Conservation (phyloP, 2,113 vertebrate genomes). For the Pseudolaguvia tuberculata region DNA sequence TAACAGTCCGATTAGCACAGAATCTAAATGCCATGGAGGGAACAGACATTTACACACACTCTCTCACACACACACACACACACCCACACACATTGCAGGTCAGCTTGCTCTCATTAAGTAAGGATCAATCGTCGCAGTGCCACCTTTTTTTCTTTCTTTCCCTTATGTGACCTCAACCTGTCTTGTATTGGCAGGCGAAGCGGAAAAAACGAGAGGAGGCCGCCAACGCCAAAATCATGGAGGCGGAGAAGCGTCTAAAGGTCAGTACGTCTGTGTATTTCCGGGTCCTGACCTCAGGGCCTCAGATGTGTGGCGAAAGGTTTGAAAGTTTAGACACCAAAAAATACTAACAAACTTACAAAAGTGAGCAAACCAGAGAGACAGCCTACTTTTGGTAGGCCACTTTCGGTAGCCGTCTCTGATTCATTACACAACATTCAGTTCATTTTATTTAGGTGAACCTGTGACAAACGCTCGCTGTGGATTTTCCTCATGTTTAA, state of each 20-base stretch:
- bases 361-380: too few relatives aligned
- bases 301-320: background rate
- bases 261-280: constrained; percentile 73
- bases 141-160: constrained; percentile 42
- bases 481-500: too few relatives aligned
- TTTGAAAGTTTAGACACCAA: too few relatives aligned
- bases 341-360: too few relatives aligned
- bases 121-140: constrained; percentile 50
- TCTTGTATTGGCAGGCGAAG: constrained; percentile 92
- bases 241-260: constrained; percentile 98
- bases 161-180: constrained; percentile 72
- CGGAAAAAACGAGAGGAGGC: constrained; percentile 98
- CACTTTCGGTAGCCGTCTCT: too few relatives aligned
- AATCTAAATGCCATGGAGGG: constrained; percentile 34
- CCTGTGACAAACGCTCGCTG: too few relatives aligned
- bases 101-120: constrained; percentile 16
- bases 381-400: too few relatives aligned
- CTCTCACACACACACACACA: background rate
- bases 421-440: too few relatives aligned
- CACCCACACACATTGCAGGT: background rate
- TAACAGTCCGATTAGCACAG: constrained; percentile 38
- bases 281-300: background rate
- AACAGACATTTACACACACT: constrained; percentile 1
- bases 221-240: constrained; percentile 97
- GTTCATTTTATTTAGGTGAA: too few relatives aligned